Percentiles rank a stretch among this genome's conserved stretches.
Conservation (phyloP, 2,113 vertebrate species). For the Callionymus lyra region DNA sequence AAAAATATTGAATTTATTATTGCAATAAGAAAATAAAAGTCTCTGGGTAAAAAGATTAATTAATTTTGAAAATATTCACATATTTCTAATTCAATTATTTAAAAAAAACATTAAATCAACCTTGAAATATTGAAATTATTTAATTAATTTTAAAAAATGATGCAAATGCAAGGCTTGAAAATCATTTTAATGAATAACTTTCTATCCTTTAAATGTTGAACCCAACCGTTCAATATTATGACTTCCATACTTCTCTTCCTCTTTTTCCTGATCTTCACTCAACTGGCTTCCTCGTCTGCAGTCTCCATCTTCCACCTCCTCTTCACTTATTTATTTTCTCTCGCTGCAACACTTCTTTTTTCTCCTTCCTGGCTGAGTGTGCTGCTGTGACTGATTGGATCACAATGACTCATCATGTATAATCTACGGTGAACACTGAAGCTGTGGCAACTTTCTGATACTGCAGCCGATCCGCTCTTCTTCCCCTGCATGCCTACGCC, state of each 20-base stretch:
- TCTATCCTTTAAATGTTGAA: too few species aligned
- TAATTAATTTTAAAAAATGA: too few species aligned
- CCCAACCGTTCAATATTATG: too few species aligned
- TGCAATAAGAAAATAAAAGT: too few species aligned
- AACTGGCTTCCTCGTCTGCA: background rate
- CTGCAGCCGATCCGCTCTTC: slow-evolving; percentile 26
- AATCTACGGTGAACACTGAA: slow-evolving; percentile 37
- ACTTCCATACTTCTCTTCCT: slow-evolving; percentile 2
- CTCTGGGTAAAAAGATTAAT: too few species aligned
- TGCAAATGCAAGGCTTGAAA: too few species aligned
- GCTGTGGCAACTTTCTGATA: slow-evolving; percentile 41
- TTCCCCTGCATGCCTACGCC: slow-evolving; percentile 15
- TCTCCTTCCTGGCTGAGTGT: slow-evolving; percentile 19
- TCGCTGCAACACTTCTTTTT: background rate
- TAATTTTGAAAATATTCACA: too few species aligned
- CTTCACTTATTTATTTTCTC: slow-evolving; percentile 9
- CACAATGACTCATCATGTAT: slow-evolving; percentile 54
- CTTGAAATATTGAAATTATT: too few species aligned
- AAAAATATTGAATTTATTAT: too few species aligned
- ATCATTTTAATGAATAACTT: too few species aligned
- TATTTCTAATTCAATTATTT: too few species aligned
- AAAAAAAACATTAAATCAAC: too few species aligned
- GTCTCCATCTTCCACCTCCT: slow-evolving; percentile 6
- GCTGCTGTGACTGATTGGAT: slow-evolving; percentile 52
- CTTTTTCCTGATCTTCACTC: background rate